phyloP scores from a whole-genome alignment of 2,113 vertebrate genomes.

The Entosphenus tridentatus region DNA sequence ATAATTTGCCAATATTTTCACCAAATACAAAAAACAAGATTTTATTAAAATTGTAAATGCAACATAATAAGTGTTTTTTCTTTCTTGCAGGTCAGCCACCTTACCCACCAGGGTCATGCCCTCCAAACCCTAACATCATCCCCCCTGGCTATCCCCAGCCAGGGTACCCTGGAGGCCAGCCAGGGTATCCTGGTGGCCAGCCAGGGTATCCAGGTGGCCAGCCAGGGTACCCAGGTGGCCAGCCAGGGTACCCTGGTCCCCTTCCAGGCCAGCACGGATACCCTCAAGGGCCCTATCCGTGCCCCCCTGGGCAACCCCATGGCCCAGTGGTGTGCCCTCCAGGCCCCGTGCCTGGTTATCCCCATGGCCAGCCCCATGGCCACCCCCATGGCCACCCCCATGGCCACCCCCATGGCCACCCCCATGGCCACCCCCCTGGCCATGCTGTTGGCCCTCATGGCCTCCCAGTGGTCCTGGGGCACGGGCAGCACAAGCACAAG shows the following conservation, averaged over 20 bases:
- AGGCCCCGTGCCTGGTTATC: not conserved
- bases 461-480: not conserved
- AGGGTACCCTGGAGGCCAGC: no score
- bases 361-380: not conserved
- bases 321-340: not conserved
- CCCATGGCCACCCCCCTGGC: not conserved
- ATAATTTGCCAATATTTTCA: no score
- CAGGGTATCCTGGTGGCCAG: no score
- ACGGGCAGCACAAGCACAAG: slow-evolving; percentile 6
- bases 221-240: no score
- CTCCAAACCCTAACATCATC: no score
- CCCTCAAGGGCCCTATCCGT: not conserved
- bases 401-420: not conserved
- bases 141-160: no score
- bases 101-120: no score
- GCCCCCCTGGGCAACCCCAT: not conserved
- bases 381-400: not conserved
- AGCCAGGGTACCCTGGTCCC: not conserved
- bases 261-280: slow-evolving; percentile 1
- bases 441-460: slow-evolving; percentile 1
- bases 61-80: no score
- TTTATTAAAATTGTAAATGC: no score
- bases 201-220: no score
- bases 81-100: no score
- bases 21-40: no score